These are phyloP conservation scores for Zaprionus lachaisei DNA, from an alignment of 1,140 invertebrate genomes.

Conservation along the genomic window DNA sequence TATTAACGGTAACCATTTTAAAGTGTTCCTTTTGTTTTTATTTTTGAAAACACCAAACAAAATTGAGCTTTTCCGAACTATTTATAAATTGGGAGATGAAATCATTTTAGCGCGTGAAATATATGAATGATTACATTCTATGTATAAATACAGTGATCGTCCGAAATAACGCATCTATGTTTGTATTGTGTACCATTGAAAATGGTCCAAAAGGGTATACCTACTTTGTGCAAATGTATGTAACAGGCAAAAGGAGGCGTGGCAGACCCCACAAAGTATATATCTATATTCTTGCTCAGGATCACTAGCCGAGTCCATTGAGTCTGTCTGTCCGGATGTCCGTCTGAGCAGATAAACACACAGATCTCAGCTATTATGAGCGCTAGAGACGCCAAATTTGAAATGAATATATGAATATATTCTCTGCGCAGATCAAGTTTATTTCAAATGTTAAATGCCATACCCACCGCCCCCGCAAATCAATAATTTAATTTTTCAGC, in stretches of 20 bases:
- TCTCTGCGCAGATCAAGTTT: too few species aligned
- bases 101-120: slow-evolving; percentile 62
- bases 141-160: background rate
- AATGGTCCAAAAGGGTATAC: too few species aligned
- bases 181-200: too few species aligned
- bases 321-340: too few species aligned
- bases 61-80: slow-evolving; percentile 45
- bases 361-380: too few species aligned
- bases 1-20: slow-evolving; percentile 49
- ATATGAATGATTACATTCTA: slow-evolving; percentile 10
- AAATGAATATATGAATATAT: too few species aligned
- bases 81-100: slow-evolving; percentile 76
- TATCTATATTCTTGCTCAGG: background rate
- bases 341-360: too few species aligned
- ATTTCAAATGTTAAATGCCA: too few species aligned
- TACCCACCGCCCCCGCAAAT: too few species aligned
- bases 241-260: background rate
- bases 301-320: too few species aligned
- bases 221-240: background rate
- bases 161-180: background rate
- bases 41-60: slow-evolving; percentile 3
- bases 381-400: too few species aligned
- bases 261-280: background rate
- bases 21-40: background rate
- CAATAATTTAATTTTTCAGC: too few species aligned